These are phyloP conservation scores for Heterocephalus glaber DNA, from an alignment of 2,113 vertebrate genomes.

Conservation along the genomic window DNA sequence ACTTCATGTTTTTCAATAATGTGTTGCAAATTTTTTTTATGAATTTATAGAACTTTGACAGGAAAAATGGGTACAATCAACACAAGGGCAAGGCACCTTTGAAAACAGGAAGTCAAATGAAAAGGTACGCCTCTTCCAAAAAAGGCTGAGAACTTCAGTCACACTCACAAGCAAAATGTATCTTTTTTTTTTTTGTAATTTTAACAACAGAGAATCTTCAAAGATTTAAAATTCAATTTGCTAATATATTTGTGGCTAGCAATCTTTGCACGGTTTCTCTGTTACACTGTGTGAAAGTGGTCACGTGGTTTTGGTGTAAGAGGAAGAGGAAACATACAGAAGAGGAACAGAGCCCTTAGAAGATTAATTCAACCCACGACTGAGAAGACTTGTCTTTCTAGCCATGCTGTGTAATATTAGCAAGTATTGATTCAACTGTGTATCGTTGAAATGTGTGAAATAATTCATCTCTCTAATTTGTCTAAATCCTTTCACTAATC, in stretches of 20 bases:
- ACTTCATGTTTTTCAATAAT: neutral
- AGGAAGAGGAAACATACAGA: neutral
- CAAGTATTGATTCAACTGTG: neutral
- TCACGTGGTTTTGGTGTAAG: neutral
- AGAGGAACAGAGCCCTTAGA: neutral
- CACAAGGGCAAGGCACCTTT: neutral
- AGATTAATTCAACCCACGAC: neutral
- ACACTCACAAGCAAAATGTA: neutral
- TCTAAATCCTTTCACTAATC: neutral
- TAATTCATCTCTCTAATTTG: neutral
- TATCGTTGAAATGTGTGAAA: neutral
- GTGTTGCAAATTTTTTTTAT: constrained; percentile 9
- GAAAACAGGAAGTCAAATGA: neutral
- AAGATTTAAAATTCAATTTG: neutral
- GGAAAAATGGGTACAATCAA: neutral
- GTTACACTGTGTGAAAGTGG: neutral
- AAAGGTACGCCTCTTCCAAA: neutral
- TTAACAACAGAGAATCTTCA: neutral
- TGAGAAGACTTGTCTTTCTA: neutral
- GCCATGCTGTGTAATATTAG: neutral
- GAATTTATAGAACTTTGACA: neutral
- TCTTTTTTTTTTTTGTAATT: neutral
- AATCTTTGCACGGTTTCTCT: neutral
- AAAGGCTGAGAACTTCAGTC: neutral
- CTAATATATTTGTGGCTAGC: neutral